Evolutionary conservation across 2,113 vertebrate genomes (phyloP).

Genomic region (Hemiprocne comata): DNA sequence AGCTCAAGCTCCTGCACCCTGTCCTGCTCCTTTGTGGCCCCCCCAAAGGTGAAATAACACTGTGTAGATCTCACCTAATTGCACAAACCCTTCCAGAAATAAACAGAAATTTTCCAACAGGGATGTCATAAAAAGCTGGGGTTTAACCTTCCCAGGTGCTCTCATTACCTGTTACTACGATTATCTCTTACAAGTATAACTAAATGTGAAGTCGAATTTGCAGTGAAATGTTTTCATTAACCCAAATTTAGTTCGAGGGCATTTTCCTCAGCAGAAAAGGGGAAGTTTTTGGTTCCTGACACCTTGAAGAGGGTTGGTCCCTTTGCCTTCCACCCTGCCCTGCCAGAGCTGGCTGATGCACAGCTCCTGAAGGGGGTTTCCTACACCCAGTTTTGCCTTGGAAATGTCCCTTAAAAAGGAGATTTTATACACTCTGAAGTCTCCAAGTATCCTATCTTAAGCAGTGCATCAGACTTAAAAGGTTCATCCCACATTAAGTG

Average conservation of each 20-base stretch:
- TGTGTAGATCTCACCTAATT: too few relatives aligned
- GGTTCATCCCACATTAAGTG: background rate
- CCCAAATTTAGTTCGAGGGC: background rate
- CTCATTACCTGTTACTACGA: background rate
- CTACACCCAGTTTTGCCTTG: background rate
- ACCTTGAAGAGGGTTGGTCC: background rate
- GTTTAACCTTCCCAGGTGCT: background rate
- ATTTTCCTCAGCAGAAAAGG: background rate
- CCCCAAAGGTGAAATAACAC: background rate
- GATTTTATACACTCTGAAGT: background rate
- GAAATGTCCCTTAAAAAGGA: background rate
- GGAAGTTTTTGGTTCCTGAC: background rate
- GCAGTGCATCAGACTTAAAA: background rate
- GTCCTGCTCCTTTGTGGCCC: background rate
- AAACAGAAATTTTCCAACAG: background rate
- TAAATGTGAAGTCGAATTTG: background rate
- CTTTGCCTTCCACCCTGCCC: accelerated
- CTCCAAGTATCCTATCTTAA: accelerated
- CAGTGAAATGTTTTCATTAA: background rate
- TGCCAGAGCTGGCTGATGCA: accelerated
- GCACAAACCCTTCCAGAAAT: background rate
- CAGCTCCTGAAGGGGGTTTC: background rate
- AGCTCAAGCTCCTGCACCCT: background rate
- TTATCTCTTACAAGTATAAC: background rate
- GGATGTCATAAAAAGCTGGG: background rate